A percentile compares a stretch with the other conserved stretches of the same genome.
Evolutionary conservation across 2,888 invertebrate species (phyloP).

Genomic region (Pristionchus arcanus): DNA sequence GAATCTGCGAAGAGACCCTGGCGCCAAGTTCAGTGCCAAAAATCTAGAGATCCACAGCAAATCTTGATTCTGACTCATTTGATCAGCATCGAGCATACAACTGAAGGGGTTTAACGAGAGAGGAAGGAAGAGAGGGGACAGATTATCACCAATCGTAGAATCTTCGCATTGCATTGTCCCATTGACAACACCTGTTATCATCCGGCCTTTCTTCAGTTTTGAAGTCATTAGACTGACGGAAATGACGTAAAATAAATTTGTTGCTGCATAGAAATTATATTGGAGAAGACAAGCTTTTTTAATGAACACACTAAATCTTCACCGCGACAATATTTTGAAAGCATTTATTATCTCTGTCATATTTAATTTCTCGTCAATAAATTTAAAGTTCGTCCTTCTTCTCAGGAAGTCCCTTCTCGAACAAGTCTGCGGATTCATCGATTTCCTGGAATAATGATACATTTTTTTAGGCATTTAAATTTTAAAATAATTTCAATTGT

Average conservation of each 20-base stretch:
- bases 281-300: no score
- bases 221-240: background rate
- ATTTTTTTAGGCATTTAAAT: slow-evolving; percentile 27
- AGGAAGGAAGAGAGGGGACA: no score
- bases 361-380: background rate
- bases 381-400: slow-evolving; percentile 37
- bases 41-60: background rate
- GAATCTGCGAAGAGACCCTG: background rate
- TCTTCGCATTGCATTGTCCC: no score
- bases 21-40: background rate
- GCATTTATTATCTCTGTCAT: background rate
- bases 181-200: no score
- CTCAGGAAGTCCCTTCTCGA: slow-evolving; percentile 60
- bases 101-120: background rate
- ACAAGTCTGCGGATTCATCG: slow-evolving; percentile 63
- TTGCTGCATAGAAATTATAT: no score
- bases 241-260: background rate
- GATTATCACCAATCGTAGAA: no score
- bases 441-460: slow-evolving; percentile 60
- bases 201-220: background rate
- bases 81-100: background rate
- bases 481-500: background rate
- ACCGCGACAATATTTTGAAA: no score
- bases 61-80: background rate
- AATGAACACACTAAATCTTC: no score